Percentiles rank a stretch among this genome's conserved stretches.
Evolutionary conservation across 2,113 vertebrate species (phyloP).

Genomic region (Galbula dea): DNA sequence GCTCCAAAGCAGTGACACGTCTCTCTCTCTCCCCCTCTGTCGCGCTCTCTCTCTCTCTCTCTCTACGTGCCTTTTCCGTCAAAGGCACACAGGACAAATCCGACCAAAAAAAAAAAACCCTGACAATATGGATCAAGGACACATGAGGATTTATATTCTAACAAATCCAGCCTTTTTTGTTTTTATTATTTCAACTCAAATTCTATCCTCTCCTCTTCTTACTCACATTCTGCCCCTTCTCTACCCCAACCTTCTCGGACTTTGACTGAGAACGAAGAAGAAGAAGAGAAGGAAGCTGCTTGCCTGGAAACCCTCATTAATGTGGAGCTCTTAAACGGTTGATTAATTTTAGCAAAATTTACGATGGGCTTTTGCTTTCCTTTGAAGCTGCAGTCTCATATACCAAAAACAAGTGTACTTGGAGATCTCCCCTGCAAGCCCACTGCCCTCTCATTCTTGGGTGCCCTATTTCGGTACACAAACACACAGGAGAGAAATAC

Average conservation of each 20-base stretch:
- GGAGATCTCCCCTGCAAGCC: neutral
- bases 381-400: conserved; percentile 48
- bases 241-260: conserved; percentile 51
- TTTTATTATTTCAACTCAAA: conserved; percentile 80
- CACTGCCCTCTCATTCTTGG: neutral
- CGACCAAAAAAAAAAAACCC: conserved; percentile 73
- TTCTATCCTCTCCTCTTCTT: conserved; percentile 47
- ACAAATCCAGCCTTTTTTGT: conserved; percentile 76
- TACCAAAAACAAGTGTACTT: conserved; percentile 66
- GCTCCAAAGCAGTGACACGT: conserved; percentile 91
- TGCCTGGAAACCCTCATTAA: conserved; percentile 88
- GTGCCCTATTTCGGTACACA: neutral
- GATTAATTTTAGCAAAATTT: conserved; percentile 95
- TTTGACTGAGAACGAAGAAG: conserved; percentile 56
- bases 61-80: conserved; percentile 78
- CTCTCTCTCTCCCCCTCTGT: conserved; percentile 79
- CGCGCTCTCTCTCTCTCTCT: conserved; percentile 69
- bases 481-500: neutral
- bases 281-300: conserved; percentile 79
- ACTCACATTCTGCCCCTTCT: neutral
- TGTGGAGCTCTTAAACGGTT: conserved; percentile 90
- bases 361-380: conserved; percentile 60
- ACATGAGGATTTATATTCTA: conserved; percentile 71
- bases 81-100: conserved; percentile 94
- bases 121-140: conserved; percentile 77